Evolutionary conservation across 2,113 vertebrate genomes (phyloP).

Genomic region (Onychostruthus taczanowskii): DNA sequence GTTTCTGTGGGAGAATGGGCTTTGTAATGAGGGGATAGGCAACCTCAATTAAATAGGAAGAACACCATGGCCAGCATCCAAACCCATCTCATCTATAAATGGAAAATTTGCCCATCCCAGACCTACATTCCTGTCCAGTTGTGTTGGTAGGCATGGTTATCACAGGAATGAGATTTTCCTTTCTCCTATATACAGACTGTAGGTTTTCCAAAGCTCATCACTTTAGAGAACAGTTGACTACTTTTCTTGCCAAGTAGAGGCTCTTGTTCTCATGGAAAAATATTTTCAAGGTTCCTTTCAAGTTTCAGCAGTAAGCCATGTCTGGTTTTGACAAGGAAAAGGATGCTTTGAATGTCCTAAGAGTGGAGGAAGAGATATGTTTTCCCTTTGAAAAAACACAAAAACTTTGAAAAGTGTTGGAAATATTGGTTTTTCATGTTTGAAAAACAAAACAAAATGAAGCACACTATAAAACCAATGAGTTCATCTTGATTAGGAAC

Average conservation of each 20-base stretch:
- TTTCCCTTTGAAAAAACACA: not conserved
- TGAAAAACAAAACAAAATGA: not conserved
- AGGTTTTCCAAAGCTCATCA: not conserved
- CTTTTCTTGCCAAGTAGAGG: not conserved
- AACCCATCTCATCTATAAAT: not conserved
- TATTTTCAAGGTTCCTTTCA: slow-evolving; percentile 11
- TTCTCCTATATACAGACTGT: not conserved
- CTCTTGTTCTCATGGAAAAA: not conserved
- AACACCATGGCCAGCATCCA: not conserved
- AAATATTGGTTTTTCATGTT: not conserved
- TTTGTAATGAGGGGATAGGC: not conserved
- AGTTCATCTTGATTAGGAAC: not conserved
- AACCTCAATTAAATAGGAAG: not conserved
- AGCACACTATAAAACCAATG: not conserved
- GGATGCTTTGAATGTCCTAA: not conserved
- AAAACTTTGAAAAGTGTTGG: not conserved
- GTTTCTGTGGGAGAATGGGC: not conserved
- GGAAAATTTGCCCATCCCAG: not conserved
- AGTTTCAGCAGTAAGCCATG: not conserved
- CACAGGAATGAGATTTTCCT: not conserved
- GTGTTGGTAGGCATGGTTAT: slow-evolving; percentile 13
- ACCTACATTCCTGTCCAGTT: not conserved
- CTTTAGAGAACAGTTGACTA: not conserved
- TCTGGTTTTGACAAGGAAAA: not conserved
- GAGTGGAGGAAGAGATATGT: not conserved